Evolutionary conservation across 2,888 invertebrate species (phyloP), one percentile per base, ranked within the genome.

Genomic region (Bimastos eiseni): DNA sequence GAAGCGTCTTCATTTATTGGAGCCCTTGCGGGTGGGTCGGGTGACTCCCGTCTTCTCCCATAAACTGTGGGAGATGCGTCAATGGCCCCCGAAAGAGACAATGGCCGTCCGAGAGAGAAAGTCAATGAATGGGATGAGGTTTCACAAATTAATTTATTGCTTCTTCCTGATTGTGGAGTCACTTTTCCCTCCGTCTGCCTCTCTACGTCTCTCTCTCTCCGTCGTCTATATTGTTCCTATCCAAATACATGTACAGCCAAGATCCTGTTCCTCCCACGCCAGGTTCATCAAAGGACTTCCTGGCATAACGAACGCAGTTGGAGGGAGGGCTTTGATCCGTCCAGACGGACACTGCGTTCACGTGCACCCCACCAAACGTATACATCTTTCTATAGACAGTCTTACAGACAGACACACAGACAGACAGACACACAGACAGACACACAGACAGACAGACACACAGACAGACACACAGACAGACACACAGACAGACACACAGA

Each of bases 81-180:
- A 1, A n/a, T 70, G 70, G 30, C 70, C 8, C 49, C 70, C 70
- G 70, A n/a, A 70, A 70, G n/a, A 70, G 70, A 70, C 70, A n/a
- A 70, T n/a, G 30, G 17, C 70, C 30, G 30, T 30, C n/a, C 3
- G 6, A 49, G 49, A 5, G 49, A 24, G 70, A 11, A 70, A n/a
- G 70, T n/a, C 6, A 0, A 17, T 30, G 70, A 70, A 70, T 70
- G n/a, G 70, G 70, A 70, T 70, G 70, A 70, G 70, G 30, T 70
- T 70, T 70, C 30, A 70, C 70, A 70, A 70, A 70, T 70, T 70
- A 70, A 70, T 70, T 70, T 70, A 70, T 70, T 70, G 70, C 70
- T 70, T 70, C 70, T 70, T 30, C 70, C 30, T 70, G 70, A 70
- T 70, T 70, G 30, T 70, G n/a, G 70, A n/a, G 30, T 13, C 3